A percentile compares a stretch with the other conserved stretches of the same genome.
Evolutionary conservation across 2,113 vertebrate species (phyloP).

Genomic region (Edolisoma coerulescens): DNA sequence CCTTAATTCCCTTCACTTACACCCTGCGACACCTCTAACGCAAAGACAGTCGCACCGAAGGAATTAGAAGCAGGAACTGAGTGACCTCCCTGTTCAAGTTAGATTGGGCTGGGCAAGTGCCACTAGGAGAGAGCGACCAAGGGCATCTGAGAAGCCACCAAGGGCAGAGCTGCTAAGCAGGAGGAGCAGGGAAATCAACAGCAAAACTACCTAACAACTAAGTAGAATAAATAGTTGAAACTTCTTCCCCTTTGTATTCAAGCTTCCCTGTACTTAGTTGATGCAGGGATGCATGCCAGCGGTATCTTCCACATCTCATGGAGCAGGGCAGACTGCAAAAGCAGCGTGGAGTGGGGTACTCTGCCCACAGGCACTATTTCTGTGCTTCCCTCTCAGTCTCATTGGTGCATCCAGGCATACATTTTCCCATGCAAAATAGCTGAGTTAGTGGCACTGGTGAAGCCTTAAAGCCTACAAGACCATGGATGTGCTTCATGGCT

Average conservation of each 20-base stretch:
- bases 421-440: not conserved
- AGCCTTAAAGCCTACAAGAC: not conserved
- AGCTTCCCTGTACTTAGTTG: not conserved
- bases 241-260: not conserved
- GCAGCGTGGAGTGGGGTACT: accelerated
- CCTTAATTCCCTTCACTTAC: not conserved
- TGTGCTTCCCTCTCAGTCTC: not conserved
- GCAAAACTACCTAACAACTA: not conserved
- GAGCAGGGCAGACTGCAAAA: not conserved
- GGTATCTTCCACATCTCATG: not conserved
- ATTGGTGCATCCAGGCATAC: not conserved
- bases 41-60: accelerated
- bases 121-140: not conserved
- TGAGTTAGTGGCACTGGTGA: not conserved
- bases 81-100: not conserved
- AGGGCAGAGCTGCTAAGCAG: not conserved
- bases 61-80: not conserved
- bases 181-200: not conserved
- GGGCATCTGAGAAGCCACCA: not conserved
- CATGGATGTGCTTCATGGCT: not conserved
- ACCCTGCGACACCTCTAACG: accelerated
- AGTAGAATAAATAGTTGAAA: not conserved
- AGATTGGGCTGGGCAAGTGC: not conserved
- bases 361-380: not conserved
- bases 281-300: not conserved